Evolutionary conservation across 1,140 invertebrate genomes (phyloP).

Genomic region (Goniozus legneri): DNA sequence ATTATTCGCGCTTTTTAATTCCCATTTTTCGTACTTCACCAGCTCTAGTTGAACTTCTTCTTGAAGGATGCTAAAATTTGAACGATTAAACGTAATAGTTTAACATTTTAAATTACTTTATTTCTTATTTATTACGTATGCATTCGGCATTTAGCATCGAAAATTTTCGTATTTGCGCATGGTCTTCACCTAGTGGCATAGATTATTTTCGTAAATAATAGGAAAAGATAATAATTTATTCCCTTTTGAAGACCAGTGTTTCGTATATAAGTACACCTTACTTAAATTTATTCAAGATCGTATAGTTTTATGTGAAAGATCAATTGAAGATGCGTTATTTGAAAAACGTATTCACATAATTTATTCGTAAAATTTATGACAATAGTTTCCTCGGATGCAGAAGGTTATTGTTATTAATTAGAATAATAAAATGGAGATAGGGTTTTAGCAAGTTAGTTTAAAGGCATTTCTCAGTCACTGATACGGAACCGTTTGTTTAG

Average conservation of each 20-base stretch:
- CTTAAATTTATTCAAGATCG: slow-evolving; percentile 32
- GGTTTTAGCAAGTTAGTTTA: too few relatives aligned
- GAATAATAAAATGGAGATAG: not conserved
- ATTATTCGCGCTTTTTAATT: slow-evolving; percentile 37
- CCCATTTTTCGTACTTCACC: slow-evolving; percentile 46
- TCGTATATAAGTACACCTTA: slow-evolving; percentile 24
- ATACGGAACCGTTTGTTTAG: too few relatives aligned
- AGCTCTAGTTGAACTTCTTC: slow-evolving; percentile 50
- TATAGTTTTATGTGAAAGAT: slow-evolving; percentile 19
- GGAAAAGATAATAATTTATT: slow-evolving; percentile 26
- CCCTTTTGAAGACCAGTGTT: slow-evolving; percentile 15
- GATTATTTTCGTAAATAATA: slow-evolving; percentile 25
- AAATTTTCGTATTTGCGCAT: slow-evolving; percentile 30
- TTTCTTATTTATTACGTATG: slow-evolving; percentile 48
- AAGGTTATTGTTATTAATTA: not conserved
- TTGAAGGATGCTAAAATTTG: slow-evolving; percentile 40
- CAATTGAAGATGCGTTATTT: slow-evolving; percentile 15
- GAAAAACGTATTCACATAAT: slow-evolving; percentile 18
- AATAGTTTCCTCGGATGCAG: slow-evolving; percentile 16
- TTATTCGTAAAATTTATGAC: slow-evolving; percentile 23
- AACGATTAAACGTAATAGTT: slow-evolving; percentile 35
- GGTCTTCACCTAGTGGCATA: slow-evolving; percentile 14
- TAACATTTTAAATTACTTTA: slow-evolving; percentile 43
- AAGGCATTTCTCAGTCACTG: too few relatives aligned
- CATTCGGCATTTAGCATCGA: slow-evolving; percentile 35